A percentile compares a stretch with the other conserved stretches of the same genome.
phyloP scores from a whole-genome alignment of 2,888 invertebrate genomes.

The Athripsodes cinereus region DNA sequence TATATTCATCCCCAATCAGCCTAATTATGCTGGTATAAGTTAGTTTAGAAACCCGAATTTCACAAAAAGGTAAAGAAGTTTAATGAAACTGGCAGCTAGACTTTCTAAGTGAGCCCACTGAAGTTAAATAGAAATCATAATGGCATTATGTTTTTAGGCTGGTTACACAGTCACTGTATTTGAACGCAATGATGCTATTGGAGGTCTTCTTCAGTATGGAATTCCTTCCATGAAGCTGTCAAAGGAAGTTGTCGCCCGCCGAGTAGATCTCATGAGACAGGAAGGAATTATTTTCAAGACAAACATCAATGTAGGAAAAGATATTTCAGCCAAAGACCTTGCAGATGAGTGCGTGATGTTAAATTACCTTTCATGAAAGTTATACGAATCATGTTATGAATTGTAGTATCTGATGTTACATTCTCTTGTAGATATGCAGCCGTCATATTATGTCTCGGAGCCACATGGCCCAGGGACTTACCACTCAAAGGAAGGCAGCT shows the following conservation, averaged over 20 bases:
- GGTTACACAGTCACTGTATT: slow-evolving; percentile 96
- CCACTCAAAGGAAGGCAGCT: slow-evolving; percentile 81
- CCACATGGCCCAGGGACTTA: slow-evolving; percentile 94
- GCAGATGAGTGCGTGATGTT: slow-evolving; percentile 51
- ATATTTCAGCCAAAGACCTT: slow-evolving; percentile 70
- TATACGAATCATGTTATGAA: not conserved
- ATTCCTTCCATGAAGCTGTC: slow-evolving; percentile 99
- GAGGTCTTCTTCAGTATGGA: slow-evolving; percentile 94
- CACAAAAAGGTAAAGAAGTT: too few species aligned
- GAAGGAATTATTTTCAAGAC: slow-evolving; percentile 91
- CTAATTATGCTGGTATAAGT: too few species aligned
- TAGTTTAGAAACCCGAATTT: too few species aligned
- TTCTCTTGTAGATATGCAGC: slow-evolving; percentile 64
- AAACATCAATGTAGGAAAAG: slow-evolving; percentile 85
- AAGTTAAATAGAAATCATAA: too few species aligned
- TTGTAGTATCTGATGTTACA: not conserved
- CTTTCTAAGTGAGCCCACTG: too few species aligned
- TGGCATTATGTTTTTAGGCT: slow-evolving; percentile 54
- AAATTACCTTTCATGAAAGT: not conserved
- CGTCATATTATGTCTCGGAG: slow-evolving; percentile 84
- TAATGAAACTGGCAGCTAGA: too few species aligned
- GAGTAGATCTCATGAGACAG: slow-evolving; percentile 77
- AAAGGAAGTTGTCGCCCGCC: slow-evolving; percentile 86
- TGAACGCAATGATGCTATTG: slow-evolving; percentile 92
- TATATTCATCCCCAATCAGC: too few species aligned